Percentiles rank a stretch among this genome's conserved stretches.
These are phyloP conservation scores for Heliconius charithonia DNA, from an alignment of 2,888 invertebrate genomes.

Conservation along the genomic window DNA sequence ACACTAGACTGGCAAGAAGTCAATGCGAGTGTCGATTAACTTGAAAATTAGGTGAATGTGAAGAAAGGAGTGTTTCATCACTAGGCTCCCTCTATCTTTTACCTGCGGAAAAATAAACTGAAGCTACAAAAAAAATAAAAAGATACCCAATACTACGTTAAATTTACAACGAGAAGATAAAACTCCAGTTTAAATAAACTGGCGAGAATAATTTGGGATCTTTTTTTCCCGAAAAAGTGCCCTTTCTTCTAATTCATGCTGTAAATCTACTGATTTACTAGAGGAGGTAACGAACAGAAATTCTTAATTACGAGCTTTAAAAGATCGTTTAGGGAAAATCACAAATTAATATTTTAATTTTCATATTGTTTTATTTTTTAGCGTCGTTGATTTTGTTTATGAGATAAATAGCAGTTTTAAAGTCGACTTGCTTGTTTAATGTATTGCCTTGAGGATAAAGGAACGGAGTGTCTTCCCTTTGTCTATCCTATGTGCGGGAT, in stretches of 20 bases:
- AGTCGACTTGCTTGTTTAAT: not conserved
- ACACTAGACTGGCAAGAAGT: too few relatives aligned
- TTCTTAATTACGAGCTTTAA: slow-evolving; percentile 64
- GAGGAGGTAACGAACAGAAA: slow-evolving; percentile 66
- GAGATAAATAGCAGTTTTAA: not conserved
- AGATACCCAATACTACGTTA: slow-evolving; percentile 10
- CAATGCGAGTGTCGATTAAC: too few relatives aligned
- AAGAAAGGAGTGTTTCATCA: not conserved
- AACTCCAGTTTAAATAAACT: slow-evolving; percentile 59
- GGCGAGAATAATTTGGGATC: slow-evolving; percentile 57
- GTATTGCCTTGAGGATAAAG: not conserved
- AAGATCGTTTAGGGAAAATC: slow-evolving; percentile 39
- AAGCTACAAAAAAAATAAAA: not conserved
- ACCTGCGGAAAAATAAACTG: too few relatives aligned
- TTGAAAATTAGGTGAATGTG: too few relatives aligned
- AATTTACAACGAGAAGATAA: slow-evolving; percentile 40
- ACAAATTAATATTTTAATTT: slow-evolving; percentile 34
- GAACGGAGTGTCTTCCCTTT: too few relatives aligned
- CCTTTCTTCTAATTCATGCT: slow-evolving; percentile 64
- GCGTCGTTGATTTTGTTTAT: not conserved
- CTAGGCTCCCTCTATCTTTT: not conserved
- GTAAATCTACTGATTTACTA: slow-evolving; percentile 64
- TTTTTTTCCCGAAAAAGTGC: slow-evolving; percentile 52
- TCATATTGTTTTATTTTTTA: slow-evolving; percentile 19
- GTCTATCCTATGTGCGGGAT: too few relatives aligned